These are phyloP conservation scores for Microchrysa polita DNA, from an alignment of 2,888 invertebrate species.

Conservation along the genomic window DNA sequence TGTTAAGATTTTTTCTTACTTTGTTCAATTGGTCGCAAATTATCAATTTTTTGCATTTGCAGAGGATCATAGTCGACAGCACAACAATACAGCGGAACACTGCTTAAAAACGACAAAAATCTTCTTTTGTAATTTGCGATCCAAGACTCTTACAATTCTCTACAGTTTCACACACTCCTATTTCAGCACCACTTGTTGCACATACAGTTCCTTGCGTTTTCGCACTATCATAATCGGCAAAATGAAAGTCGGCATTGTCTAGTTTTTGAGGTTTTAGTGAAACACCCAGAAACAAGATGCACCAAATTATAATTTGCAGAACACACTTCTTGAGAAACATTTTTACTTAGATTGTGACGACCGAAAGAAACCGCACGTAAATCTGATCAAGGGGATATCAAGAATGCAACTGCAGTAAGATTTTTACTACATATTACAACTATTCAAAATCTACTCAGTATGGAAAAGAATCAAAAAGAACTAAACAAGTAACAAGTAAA, in stretches of 20 bases:
- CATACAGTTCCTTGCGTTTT: neutral
- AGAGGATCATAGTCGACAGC: neutral
- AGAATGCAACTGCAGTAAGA: too few species aligned
- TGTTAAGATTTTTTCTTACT: too few species aligned
- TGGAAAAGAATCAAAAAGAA: too few species aligned
- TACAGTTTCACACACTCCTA: neutral
- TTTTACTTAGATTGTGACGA: neutral
- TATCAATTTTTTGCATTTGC: neutral
- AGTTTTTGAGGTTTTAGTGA: neutral
- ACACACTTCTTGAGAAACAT: neutral
- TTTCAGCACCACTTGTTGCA: neutral
- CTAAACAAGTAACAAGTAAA: too few species aligned
- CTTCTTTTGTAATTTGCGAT: neutral
- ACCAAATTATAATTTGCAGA: neutral
- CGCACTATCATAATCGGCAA: neutral
- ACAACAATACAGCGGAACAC: neutral
- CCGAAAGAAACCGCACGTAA: too few species aligned
- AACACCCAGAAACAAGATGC: neutral
- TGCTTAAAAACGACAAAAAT: neutral
- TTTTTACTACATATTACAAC: too few species aligned
- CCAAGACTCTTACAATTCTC: neutral
- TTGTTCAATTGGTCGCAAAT: slow-evolving; percentile 7
- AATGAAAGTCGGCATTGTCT: neutral
- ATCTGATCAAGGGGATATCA: too few species aligned
- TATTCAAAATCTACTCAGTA: too few species aligned